Percentiles rank a stretch among this genome's conserved stretches.
phyloP scores from a whole-genome alignment of 92 coral and sea anemone genomes.

The Siderastrea radians region DNA sequence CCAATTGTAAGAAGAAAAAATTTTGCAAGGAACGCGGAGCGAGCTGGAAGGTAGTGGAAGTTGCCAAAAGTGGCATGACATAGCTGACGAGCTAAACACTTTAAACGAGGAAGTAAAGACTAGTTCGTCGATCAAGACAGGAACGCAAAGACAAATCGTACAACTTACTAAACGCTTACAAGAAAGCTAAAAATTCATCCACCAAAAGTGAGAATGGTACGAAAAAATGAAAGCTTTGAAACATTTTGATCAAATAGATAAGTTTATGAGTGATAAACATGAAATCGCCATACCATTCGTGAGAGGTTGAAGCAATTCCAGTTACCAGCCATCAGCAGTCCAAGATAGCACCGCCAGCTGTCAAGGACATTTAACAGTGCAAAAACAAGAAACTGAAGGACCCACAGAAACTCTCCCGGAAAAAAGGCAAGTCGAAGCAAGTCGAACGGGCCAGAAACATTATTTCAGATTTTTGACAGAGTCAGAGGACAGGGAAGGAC shows the following conservation, averaged over 20 bases:
- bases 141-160: constrained; percentile 19
- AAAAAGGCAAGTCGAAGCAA: neutral
- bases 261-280: constrained; percentile 21
- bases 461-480: too few species aligned
- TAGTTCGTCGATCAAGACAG: constrained; percentile 20
- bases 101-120: constrained; percentile 9
- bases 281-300: constrained; percentile 25
- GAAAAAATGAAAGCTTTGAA: neutral
- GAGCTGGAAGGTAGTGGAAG: constrained; percentile 9
- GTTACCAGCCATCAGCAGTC: too few species aligned
- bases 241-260: constrained; percentile 22
- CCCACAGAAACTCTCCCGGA: neutral
- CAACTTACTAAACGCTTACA: neutral
- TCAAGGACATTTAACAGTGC: neutral
- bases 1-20: neutral
- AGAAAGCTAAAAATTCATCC: neutral
- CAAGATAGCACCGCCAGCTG: constrained; percentile 2
- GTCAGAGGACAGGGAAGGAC: too few species aligned
- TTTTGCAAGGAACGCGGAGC: constrained; percentile 9
- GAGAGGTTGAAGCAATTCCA: constrained; percentile 22
- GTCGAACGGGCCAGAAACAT: too few species aligned
- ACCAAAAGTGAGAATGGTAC: too few species aligned
- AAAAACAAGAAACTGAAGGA: neutral
- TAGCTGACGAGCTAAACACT: constrained; percentile 14
- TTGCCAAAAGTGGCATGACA: constrained; percentile 7